A percentile compares a stretch with the other conserved stretches of the same genome.
Evolutionary conservation across 2,113 vertebrate species (phyloP).

Genomic region (Romanogobio albipinnatus): DNA sequence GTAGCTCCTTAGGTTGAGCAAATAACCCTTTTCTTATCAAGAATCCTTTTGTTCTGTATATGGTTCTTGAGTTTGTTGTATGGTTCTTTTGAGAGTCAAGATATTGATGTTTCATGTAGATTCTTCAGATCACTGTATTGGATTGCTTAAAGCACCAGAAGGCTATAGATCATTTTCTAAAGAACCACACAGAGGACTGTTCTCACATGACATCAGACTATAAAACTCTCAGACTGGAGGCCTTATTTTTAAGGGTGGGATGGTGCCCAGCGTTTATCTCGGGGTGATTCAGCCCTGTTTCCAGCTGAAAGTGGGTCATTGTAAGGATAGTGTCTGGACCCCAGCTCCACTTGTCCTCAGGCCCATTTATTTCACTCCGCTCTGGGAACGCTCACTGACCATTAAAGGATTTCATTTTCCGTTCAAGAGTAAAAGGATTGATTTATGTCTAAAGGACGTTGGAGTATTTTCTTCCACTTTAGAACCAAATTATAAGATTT

Average conservation of each 20-base stretch:
- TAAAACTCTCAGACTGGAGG: neutral
- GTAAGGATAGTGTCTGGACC: slow-evolving; percentile 23
- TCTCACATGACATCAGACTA: slow-evolving; percentile 3
- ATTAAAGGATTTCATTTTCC: slow-evolving; percentile 36
- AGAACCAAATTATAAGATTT: neutral
- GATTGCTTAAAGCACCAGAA: neutral
- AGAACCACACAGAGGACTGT: neutral
- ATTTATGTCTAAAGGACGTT: neutral
- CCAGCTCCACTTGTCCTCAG: neutral
- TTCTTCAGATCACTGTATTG: neutral
- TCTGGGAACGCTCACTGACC: slow-evolving; percentile 5
- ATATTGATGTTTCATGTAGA: neutral
- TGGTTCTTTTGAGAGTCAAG: neutral
- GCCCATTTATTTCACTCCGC: slow-evolving; percentile 17
- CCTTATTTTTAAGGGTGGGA: slow-evolving; percentile 4
- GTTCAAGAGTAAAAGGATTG: neutral
- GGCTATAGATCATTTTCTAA: neutral
- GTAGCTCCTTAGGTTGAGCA: too few relatives aligned
- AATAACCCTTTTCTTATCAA: too few relatives aligned
- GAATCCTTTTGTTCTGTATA: neutral
- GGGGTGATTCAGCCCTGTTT: slow-evolving; percentile 18
- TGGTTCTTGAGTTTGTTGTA: neutral
- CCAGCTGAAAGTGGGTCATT: slow-evolving; percentile 47
- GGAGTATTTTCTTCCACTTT: neutral
- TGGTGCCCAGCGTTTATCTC: slow-evolving; percentile 20